Evolutionary conservation across 2,888 invertebrate genomes (phyloP), one percentile per base, ranked within the genome.

Genomic region (Pyrgus malvae): DNA sequence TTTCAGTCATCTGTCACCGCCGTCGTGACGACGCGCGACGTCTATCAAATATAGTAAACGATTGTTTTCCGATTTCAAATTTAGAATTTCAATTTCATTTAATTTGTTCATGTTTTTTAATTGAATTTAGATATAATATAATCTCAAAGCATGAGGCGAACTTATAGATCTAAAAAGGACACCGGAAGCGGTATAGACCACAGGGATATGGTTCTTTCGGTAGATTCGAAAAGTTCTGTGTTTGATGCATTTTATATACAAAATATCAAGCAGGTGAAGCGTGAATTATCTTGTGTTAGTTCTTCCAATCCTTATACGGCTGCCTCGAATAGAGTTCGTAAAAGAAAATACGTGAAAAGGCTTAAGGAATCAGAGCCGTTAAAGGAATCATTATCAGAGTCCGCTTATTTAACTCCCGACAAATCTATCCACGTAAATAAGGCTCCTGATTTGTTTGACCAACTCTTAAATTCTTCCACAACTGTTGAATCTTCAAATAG

Each of bases 221-320:
- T 80, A 55, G 83, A 86, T 56, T 78, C 78, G 35, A 85, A 80
- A 65, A 76, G 74, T 64, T 80, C 84, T 1, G 72, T 72, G 44
- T 89, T 89, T 55, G 80, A 89, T 61, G 88, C 86, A 9, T 89
- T 79, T 79, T 90, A 80, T 53, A 89, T 88, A 31, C 73, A 85
- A 70, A 90, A 88, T 68, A 79, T 90, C 46, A 90, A 89, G 63
- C 84, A 86, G 76, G 80, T 82, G 38, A 88, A 88, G 60, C 76
- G 81, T 35, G 88, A 88, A 64, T 60, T 82, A 48, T 85, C 87
- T 48, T 76, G 72, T 62, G 61, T 82, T 29, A 74, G 72, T 5
- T 57, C 76, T 1, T 74, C 80, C 1, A 77, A 74, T 55, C 69
- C 72, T 33, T 69, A 67, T 16, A 70, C 66, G 27, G 62, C 66